phyloP scores from a whole-genome alignment of 2,113 vertebrate species.

The Haplochromis vanheusdeni region DNA sequence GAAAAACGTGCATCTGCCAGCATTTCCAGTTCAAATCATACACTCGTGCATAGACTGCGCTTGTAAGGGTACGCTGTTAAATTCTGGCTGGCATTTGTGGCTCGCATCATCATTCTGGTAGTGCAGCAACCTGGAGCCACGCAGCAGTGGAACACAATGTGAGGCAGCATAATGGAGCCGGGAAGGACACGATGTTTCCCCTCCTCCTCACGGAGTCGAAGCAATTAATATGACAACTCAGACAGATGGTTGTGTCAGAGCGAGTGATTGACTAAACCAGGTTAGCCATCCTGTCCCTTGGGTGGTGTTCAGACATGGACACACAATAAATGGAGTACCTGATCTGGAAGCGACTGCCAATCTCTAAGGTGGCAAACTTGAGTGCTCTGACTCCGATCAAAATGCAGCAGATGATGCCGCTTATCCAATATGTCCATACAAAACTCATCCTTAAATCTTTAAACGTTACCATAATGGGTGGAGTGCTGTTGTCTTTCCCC shows the following conservation, averaged over 20 bases:
- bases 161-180: conserved; percentile 5
- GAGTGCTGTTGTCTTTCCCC: background rate
- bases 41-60: background rate
- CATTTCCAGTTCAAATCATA: background rate
- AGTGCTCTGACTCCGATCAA: background rate
- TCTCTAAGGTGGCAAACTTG: background rate
- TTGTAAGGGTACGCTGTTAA: background rate
- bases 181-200: background rate
- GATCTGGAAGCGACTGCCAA: background rate
- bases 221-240: conserved; percentile 17
- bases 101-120: background rate
- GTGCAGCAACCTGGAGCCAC: background rate
- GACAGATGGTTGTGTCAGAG: conserved; percentile 22
- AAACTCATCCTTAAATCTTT: background rate
- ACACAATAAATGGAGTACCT: background rate
- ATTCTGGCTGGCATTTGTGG: background rate
- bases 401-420: background rate
- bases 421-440: background rate
- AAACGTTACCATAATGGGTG: background rate
- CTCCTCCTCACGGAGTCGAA: background rate
- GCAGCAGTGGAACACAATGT: background rate
- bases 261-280: conserved; percentile 16
- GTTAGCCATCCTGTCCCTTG: background rate
- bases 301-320: background rate
- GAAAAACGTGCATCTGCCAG: background rate